phyloP scores from a whole-genome alignment of 1,140 invertebrate genomes.

The Tribolium madens region DNA sequence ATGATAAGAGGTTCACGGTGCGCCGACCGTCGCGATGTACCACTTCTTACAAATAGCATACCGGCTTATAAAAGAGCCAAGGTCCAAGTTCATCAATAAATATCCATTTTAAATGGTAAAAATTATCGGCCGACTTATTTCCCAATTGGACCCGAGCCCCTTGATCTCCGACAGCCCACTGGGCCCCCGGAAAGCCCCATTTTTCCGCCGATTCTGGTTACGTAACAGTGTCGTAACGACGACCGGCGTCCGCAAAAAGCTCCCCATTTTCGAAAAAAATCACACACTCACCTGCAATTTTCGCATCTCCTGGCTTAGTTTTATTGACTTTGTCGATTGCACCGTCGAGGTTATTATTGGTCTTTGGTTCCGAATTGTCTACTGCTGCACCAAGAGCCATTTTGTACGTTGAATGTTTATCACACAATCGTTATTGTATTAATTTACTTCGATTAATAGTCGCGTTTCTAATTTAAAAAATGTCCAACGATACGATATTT shows the following conservation, averaged over 20 bases:
- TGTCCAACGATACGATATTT: constrained; percentile 9
- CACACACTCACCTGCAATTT: constrained; percentile 44
- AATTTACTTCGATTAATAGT: neutral
- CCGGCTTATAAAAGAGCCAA: constrained; percentile 37
- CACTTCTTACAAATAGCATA: constrained; percentile 41
- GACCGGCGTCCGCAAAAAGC: neutral
- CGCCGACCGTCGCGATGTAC: neutral
- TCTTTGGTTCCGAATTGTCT: constrained; percentile 42
- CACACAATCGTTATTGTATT: neutral
- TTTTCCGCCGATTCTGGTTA: constrained; percentile 34
- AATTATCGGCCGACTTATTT: neutral
- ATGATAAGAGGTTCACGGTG: neutral
- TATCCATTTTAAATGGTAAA: constrained; percentile 26
- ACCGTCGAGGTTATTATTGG: constrained; percentile 41
- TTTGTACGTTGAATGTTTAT: constrained; percentile 37
- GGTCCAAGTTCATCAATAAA: constrained; percentile 46
- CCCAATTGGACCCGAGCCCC: neutral
- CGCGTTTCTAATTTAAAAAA: constrained; percentile 33
- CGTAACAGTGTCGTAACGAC: constrained; percentile 33
- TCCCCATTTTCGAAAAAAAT: neutral
- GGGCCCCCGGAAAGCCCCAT: neutral
- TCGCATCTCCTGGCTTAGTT: constrained; percentile 1
- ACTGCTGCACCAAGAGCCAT: constrained; percentile 53
- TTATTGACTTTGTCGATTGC: constrained; percentile 45
- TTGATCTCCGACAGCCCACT: neutral